These are phyloP conservation scores for Cyprinus carpio DNA, from an alignment of 2,113 vertebrate genomes.

Conservation along the genomic window DNA sequence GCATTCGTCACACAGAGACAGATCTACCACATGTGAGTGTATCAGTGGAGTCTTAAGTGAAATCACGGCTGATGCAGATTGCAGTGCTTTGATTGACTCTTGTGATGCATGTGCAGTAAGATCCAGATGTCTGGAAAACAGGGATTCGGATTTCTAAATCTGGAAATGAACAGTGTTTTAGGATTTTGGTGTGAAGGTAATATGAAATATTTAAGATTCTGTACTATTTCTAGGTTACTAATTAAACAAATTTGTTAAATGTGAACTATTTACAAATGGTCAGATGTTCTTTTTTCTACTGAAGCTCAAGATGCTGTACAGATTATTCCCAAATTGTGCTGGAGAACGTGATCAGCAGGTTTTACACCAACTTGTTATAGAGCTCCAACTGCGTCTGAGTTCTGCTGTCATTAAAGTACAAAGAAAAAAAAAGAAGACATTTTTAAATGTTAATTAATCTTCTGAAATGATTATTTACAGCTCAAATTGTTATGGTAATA, in stretches of 20 bases:
- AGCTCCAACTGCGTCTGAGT: too few relatives aligned
- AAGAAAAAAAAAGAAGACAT: neutral
- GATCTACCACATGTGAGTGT: conserved; percentile 79
- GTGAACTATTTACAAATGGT: neutral
- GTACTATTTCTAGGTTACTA: neutral
- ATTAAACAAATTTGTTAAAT: neutral
- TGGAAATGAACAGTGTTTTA: neutral
- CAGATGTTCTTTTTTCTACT: neutral
- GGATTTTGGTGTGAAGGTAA: neutral
- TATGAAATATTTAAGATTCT: neutral
- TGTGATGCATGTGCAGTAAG: conserved; percentile 1
- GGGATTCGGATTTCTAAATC: neutral
- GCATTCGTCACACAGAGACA: conserved; percentile 75
- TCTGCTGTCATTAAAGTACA: neutral
- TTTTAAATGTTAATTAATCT: neutral
- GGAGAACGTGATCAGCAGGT: neutral
- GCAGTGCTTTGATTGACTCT: neutral
- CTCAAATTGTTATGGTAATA: neutral
- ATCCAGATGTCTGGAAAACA: neutral
- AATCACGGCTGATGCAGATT: neutral
- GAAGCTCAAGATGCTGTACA: neutral
- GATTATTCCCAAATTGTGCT: neutral
- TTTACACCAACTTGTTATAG: neutral
- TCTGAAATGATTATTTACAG: neutral
- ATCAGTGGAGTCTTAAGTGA: neutral